These are phyloP conservation scores for Enteromius thamalakanensis DNA, from an alignment of 2,797 vertebrate genomes.

Conservation along the genomic window DNA sequence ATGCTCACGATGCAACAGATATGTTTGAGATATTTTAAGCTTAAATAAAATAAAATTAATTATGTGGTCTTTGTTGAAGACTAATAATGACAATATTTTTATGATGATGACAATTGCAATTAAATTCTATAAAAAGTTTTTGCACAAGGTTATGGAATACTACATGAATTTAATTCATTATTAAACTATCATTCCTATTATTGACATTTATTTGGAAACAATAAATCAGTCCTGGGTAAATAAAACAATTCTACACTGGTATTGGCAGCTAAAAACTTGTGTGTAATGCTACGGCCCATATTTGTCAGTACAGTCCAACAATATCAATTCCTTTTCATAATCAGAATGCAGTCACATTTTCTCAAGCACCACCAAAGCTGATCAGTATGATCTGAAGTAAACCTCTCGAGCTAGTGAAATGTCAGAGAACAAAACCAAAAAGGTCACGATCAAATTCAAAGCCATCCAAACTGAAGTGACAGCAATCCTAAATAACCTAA, in stretches of 20 bases:
- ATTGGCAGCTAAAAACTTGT: not conserved
- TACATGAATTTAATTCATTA: not conserved
- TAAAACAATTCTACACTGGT: not conserved
- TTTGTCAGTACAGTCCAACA: slow-evolving; percentile 3
- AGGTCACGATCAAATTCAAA: slow-evolving; percentile 28
- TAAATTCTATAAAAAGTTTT: not conserved
- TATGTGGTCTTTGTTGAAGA: not conserved
- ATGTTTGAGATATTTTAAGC: not conserved
- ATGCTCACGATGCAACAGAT: not conserved
- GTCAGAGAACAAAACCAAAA: slow-evolving; percentile 20
- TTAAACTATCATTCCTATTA: not conserved
- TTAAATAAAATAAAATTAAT: not conserved
- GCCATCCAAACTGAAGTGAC: slow-evolving; percentile 23
- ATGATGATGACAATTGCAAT: not conserved
- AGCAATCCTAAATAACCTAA: slow-evolving; percentile 30
- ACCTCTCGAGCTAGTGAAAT: not conserved
- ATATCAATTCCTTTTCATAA: slow-evolving; percentile 9
- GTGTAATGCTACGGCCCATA: not conserved
- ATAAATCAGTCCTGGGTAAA: not conserved
- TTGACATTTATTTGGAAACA: not conserved
- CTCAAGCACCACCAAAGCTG: not conserved
- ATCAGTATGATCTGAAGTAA: slow-evolving; percentile 12
- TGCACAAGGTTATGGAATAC: not conserved
- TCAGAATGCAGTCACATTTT: not conserved
- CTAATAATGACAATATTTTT: not conserved